Base-by-base conservation (phyloP, 2,888 invertebrate genomes). In the Anaspis maculata region DNA sequence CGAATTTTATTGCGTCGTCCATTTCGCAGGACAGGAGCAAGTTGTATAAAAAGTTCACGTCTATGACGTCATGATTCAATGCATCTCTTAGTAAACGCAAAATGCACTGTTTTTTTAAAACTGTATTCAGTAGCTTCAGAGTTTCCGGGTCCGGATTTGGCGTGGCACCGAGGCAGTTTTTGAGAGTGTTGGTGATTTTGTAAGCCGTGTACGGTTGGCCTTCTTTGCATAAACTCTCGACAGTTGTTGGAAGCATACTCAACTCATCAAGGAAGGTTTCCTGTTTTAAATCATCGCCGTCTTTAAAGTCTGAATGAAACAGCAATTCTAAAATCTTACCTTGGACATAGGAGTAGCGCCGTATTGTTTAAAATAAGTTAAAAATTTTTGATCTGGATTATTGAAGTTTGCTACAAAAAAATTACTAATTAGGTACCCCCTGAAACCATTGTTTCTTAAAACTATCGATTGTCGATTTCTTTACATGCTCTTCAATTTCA, bases 31-130 rank as follows among this genome's bases (percentile, higher is more conserved):
- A 39, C 34, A 59, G 51, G 28, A 64, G 56, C 6, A 68, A 59
- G 11, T 49, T 50, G 15, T 63, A 49, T 9, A 66, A 60, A 11
- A 67, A 47, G 24, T 57, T 52, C 9, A 52, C 39, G 44, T 70
- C 67, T 23, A 68, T 53, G 13, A 49, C 41, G 24, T 57, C 51
- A 2, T 54, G 44, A 7, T 56, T 52, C n/a, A 67, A 44, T 3
- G 67, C 44, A 41, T n/a, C n/a, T n/a, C n/a, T n/a, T n/a, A n/a
- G n/a, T n/a, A n/a, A n/a, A n/a, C n/a, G n/a, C n/a, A n/a, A 48
- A n/a, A 57, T 19, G 26, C 57, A 59, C 14, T 48, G 45, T 12
- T 46, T 38, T 4, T 25, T 31, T 15, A 54, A 38, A n/a, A 52
- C 31, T 11, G 19, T 25, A 7, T 32, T 30, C 3, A 25, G 15